Base-by-base conservation (phyloP, 2,113 vertebrate species). In the Ptilonorhynchus violaceus region DNA sequence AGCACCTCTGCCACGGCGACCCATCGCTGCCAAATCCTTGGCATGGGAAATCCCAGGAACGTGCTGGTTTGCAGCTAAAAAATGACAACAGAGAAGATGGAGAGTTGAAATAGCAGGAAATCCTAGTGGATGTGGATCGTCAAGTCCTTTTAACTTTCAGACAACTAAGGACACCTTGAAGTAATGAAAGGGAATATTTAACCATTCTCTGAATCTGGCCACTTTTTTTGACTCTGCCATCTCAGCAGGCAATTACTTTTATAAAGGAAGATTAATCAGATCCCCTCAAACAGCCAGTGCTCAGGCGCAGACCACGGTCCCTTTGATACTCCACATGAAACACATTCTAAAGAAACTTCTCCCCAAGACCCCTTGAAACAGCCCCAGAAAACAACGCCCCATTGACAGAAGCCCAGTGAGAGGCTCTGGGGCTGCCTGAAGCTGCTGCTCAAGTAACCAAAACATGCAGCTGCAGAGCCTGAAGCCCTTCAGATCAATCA, bases 121-220 rank as follows among this genome's bases (percentile, higher is more conserved):
- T 50, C 53, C 70, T 62, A 27, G 16, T 27, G 31, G 33, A 74
- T 31, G 31, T 14, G 18, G 50, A 52, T 56, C 7, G 2, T 13
- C 0, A 0, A 66, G 31, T 72, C 70, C 49, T 93, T 95, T 76
- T 46, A 46, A 49, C 79, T 95, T 82, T 73, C 89, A 88, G 39
- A 85, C 62, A 78, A 59, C 77, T 85, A 73, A 85, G 67, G 82
- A 96, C 85, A 92, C 88, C 92, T 74, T 96, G 92, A 96, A 96
- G 75, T 69, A 62, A 73, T 35, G 31, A 92, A 93, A 94, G 85
- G 70, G 85, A 97, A 73, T 95, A 90, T 90, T 88, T 80, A 94
- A 90, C 70, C 52, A 76, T 21, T 49, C 53, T 49, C 63, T 69
- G 62, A 85, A 89, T 85, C 49, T 12, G 68, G 31, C 47, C 62